Evolutionary conservation across 2,888 invertebrate species (phyloP).

Genomic region (Oligia latruncula): DNA sequence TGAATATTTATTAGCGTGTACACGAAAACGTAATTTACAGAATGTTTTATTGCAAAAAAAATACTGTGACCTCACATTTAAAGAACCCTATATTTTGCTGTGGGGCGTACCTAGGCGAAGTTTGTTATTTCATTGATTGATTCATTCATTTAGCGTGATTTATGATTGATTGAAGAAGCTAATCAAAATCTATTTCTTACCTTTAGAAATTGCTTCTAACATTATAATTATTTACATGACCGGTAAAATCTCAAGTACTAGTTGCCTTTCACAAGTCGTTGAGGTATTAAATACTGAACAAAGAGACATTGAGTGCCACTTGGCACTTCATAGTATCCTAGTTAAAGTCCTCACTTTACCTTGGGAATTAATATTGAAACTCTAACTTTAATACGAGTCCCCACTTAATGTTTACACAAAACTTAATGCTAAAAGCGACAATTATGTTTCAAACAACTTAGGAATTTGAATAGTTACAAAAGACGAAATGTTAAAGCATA

Average conservation of each 20-base stretch:
- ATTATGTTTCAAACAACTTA: slow-evolving; percentile 11
- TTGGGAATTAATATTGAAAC: slow-evolving; percentile 20
- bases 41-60: background rate
- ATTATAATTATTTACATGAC: background rate
- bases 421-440: background rate
- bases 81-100: background rate
- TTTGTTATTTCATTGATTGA: slow-evolving; percentile 1
- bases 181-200: too few relatives aligned
- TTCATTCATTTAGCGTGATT: background rate
- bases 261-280: background rate
- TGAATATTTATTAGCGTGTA: slow-evolving; percentile 1
- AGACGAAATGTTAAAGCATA: slow-evolving; percentile 7
- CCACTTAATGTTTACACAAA: background rate
- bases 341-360: slow-evolving; percentile 1
- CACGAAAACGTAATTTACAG: background rate
- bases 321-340: background rate
- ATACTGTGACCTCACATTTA: background rate
- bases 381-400: slow-evolving; percentile 1
- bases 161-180: slow-evolving; percentile 2
- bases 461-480: background rate
- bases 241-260: background rate
- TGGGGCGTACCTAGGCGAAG: background rate
- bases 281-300: slow-evolving; percentile 1
- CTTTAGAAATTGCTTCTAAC: background rate
- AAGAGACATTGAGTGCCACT: slow-evolving; percentile 5